phyloP scores from a whole-genome alignment of 2,888 invertebrate genomes.

The Pteria penguin region DNA sequence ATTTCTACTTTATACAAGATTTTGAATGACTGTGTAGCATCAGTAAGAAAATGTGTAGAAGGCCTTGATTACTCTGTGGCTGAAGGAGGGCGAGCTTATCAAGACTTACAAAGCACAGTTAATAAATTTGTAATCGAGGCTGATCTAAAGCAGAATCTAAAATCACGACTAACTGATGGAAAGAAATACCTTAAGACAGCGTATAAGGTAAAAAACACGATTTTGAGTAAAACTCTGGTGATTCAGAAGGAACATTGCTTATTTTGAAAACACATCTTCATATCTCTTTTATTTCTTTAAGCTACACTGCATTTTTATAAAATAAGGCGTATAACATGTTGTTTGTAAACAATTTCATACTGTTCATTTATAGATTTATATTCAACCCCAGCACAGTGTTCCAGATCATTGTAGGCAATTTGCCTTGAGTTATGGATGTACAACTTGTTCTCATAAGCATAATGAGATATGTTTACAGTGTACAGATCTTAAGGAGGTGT shows the following conservation, averaged over 20 bases:
- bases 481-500: neutral
- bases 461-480: conserved; percentile 1
- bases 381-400: neutral
- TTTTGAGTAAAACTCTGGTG: neutral
- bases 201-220: neutral
- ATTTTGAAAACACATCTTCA: too few relatives aligned
- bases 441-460: neutral
- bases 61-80: conserved; percentile 20
- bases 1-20: conserved; percentile 15
- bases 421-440: neutral
- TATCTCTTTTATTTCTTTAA: too few relatives aligned
- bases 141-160: neutral
- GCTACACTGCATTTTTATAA: too few relatives aligned
- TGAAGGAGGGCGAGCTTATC: conserved; percentile 14
- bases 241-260: neutral
- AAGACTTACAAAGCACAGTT: neutral
- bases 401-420: neutral
- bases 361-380: neutral
- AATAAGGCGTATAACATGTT: too few relatives aligned
- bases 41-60: conserved; percentile 17
- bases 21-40: conserved; percentile 23
- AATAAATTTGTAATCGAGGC: neutral
- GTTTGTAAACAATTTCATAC: too few relatives aligned
- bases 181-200: neutral
- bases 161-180: neutral